These are phyloP conservation scores for Wasmannia auropunctata DNA, from an alignment of 1,140 invertebrate species.

Conservation along the genomic window DNA sequence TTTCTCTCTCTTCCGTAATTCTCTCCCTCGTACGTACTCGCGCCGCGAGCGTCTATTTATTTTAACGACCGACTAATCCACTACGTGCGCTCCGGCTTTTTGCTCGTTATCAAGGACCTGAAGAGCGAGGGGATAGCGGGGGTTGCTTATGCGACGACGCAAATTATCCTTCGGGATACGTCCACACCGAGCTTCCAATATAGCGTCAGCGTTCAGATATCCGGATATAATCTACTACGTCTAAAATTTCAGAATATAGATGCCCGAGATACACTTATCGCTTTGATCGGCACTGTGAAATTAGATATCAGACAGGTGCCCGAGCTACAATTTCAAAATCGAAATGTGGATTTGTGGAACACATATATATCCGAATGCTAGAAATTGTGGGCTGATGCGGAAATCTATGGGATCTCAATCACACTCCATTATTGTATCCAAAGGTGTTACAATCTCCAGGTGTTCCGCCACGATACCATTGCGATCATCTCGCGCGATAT, in stretches of 20 bases:
- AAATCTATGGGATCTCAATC: neutral
- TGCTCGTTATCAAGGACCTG: constrained; percentile 43
- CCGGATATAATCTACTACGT: constrained; percentile 11
- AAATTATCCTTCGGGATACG: constrained; percentile 24
- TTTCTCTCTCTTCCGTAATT: constrained; percentile 20
- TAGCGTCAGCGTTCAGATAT: neutral
- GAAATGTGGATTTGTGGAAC: neutral
- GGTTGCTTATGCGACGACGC: constrained; percentile 4
- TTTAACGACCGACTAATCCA: constrained; percentile 58
- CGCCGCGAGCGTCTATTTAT: constrained; percentile 58
- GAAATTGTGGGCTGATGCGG: neutral
- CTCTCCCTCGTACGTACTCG: constrained; percentile 23
- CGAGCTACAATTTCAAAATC: neutral
- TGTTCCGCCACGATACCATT: neutral
- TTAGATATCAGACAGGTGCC: neutral
- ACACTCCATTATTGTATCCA: neutral
- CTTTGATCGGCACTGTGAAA: neutral
- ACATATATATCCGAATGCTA: neutral
- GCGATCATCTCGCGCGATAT: constrained; percentile 14
- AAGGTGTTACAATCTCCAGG: neutral
- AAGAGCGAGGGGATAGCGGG: neutral
- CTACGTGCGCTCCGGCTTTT: constrained; percentile 46
- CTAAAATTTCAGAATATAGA: neutral
- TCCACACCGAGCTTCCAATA: neutral
- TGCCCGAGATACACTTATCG: neutral